phyloP scores from a whole-genome alignment of 2,888 invertebrate genomes.

The Fissipunctia ypsillon region DNA sequence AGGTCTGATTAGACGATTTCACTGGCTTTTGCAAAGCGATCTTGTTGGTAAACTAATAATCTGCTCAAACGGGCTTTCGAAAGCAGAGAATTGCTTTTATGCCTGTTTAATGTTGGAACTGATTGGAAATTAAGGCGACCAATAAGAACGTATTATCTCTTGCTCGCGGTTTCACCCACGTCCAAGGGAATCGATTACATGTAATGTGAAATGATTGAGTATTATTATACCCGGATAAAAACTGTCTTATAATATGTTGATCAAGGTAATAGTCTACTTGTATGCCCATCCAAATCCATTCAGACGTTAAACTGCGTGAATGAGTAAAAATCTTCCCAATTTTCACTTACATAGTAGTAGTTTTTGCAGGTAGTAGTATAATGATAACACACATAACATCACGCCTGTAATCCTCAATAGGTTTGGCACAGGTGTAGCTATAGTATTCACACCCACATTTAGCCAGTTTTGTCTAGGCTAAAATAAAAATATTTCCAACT shows the following conservation, averaged over 20 bases:
- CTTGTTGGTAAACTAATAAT: slow-evolving; percentile 22
- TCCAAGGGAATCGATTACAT: too few relatives aligned
- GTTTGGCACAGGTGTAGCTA: background rate
- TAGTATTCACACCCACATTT: background rate
- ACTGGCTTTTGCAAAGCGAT: slow-evolving; percentile 25
- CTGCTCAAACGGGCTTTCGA: background rate
- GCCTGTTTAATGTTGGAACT: background rate
- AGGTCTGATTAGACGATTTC: slow-evolving; percentile 25
- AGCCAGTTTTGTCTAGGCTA: background rate
- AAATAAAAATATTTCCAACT: slow-evolving; percentile 3
- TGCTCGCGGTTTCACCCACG: background rate
- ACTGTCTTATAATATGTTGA: background rate
- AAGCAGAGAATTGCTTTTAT: background rate
- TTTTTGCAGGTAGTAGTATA: background rate
- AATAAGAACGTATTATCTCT: background rate
- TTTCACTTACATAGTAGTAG: too few relatives aligned
- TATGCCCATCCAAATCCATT: background rate
- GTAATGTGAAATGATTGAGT: background rate
- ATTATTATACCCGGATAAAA: background rate
- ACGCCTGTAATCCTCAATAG: background rate
- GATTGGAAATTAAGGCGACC: background rate
- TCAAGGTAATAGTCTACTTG: background rate
- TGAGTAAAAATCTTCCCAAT: background rate
- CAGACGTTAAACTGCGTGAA: background rate
- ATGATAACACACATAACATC: background rate